These are phyloP conservation scores for Zonitis immaculata DNA, from an alignment of 2,888 invertebrate genomes.

Conservation along the genomic window DNA sequence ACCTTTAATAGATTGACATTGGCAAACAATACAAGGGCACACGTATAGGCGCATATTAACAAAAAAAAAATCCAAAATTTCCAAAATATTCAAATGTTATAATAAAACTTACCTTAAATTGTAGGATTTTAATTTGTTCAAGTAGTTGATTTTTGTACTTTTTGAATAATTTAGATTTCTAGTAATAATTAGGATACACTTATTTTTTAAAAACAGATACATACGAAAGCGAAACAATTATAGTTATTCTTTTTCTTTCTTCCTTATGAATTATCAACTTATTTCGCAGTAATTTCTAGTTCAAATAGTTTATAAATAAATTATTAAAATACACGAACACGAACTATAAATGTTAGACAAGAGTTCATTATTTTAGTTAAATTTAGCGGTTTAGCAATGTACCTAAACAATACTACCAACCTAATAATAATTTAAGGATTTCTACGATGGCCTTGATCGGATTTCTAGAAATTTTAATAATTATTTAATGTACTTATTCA, in stretches of 20 bases:
- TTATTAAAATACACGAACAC: slow-evolving; percentile 4
- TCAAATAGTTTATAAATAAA: too few relatives aligned
- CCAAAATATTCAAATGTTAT: too few relatives aligned
- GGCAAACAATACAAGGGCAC: background rate
- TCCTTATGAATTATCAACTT: background rate
- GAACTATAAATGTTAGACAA: slow-evolving; percentile 2
- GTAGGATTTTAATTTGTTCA: slow-evolving; percentile 12
- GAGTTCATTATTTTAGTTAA: slow-evolving; percentile 9
- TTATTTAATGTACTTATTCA: background rate
- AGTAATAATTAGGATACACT: slow-evolving; percentile 15
- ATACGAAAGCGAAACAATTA: slow-evolving; percentile 19
- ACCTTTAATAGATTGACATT: background rate
- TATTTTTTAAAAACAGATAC: slow-evolving; percentile 21
- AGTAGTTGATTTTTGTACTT: slow-evolving; percentile 8
- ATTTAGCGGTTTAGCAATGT: slow-evolving; percentile 19
- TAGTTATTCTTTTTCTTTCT: too few relatives aligned
- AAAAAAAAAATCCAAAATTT: background rate
- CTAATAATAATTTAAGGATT: slow-evolving; percentile 4
- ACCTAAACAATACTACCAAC: too few relatives aligned
- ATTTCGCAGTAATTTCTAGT: too few relatives aligned
- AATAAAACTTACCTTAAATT: slow-evolving; percentile 16
- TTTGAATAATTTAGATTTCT: slow-evolving; percentile 3
- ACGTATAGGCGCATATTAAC: background rate
- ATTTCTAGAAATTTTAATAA: background rate
- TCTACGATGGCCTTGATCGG: background rate